Evolutionary conservation across 2,113 vertebrate species (phyloP), one percentile per base, ranked within the genome.

Genomic region (Taxidea taxus): DNA sequence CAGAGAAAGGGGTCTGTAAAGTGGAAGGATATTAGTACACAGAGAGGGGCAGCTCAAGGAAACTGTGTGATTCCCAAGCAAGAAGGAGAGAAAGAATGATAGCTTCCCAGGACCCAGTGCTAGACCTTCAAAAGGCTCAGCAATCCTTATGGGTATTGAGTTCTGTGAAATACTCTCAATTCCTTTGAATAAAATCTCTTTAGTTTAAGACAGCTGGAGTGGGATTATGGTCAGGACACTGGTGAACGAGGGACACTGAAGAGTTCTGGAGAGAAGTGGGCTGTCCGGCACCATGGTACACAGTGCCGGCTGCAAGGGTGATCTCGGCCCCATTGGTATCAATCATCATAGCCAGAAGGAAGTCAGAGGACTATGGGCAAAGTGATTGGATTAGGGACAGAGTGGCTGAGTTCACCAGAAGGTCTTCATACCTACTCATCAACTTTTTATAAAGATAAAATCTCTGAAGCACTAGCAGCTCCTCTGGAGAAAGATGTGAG

Each of bases 401-500:
- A 72, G 37, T 49, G 83, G 27, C 90, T 74, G 58, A 75, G 90
- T 87, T 95, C 90, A 72, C 89, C 72, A 66, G 49, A 34, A 95
- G 96, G 84, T 88, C 90, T 95, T 93, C 87, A 92, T n/a, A 84
- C 56, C 56, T 82, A 60, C 90, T 94, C 87, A 81, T 95, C 97
- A 87, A 81, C 54, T 78, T 91, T 94, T 87, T 44, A 95, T 56
- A 68, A 87, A 96, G 96, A 97, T 90, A 95, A 95, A 87, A 96
- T 97, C 91, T 97, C 93, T 84, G 80, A 96, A 97, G 91, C 49
- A 75, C 51, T 94, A 94, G 62, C 47, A 42, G 10, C 58, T 90
- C 93, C 95, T 97, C 95, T 78, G 47, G 94, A 95, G 93, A 68
- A 94, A 96, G 85, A 97, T 12, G 1, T 92, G 90, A 95, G 97